Evolutionary conservation across 2,113 vertebrate genomes (phyloP).

Genomic region (rat (Rattus norvegicus)): DNA sequence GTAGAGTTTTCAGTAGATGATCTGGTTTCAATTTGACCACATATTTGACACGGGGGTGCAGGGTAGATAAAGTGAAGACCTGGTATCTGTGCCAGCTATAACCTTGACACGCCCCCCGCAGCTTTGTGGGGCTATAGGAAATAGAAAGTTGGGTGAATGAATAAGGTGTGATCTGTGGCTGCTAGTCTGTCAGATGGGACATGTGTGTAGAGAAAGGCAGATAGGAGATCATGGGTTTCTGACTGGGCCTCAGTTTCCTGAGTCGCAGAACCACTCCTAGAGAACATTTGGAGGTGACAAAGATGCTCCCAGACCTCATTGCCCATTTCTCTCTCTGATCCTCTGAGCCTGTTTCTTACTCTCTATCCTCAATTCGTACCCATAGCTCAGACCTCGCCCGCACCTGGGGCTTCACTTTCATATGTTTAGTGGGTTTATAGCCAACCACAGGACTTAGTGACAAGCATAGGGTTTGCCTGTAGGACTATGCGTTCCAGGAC

Average conservation of each 20-base stretch:
- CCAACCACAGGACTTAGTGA: neutral
- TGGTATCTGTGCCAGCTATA: constrained; percentile 54
- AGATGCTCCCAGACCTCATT: too few species aligned
- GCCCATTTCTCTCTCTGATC: neutral
- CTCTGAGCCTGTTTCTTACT: neutral
- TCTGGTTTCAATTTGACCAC: constrained; percentile 75
- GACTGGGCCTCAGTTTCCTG: neutral
- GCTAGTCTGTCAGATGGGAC: constrained; percentile 51
- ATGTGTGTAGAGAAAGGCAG: neutral
- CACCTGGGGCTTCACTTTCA: accelerated
- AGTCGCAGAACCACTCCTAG: neutral
- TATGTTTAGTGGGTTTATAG: neutral
- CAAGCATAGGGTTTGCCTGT: neutral
- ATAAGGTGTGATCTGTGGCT: constrained; percentile 60
- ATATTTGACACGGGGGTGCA: constrained; percentile 73
- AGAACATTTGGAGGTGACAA: neutral
- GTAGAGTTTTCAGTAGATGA: constrained; percentile 76
- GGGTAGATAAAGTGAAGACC: constrained; percentile 62
- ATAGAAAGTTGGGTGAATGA: constrained; percentile 25
- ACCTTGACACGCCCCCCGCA: constrained; percentile 49
- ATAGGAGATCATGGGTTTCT: neutral
- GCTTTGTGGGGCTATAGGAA: constrained; percentile 51
- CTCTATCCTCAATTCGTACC: neutral
- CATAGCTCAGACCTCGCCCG: neutral
- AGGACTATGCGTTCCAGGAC: neutral